Evolutionary conservation across 2,113 vertebrate genomes (phyloP), one percentile per base, ranked within the genome.

Genomic region (Acrocephalus arundinaceus): DNA sequence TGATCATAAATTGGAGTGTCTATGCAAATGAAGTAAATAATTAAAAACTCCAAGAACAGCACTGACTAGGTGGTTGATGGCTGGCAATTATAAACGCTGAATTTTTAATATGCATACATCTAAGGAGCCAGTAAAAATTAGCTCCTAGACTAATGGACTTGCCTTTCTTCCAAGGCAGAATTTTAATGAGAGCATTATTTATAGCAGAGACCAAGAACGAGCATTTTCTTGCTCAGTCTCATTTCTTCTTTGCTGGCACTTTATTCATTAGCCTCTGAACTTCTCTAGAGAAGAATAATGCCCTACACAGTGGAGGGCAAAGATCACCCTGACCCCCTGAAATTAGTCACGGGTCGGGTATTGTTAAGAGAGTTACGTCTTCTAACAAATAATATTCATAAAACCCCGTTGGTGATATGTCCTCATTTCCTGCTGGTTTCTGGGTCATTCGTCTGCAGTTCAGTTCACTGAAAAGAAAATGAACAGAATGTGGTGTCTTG

Each of bases 1-100:
- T 95, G 97, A 97, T 98, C 98, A 97, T 98, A 98, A 98, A 98
- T 98, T 97, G 97, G 94, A 98, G 92, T 97, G 97, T 97, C 97
- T 98, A 98, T 98, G 98, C 97, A 98, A 98, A 98, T 98, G 98
- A 98, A 98, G 97, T 98, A 98, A 98, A 98, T 98, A 98, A 98
- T 98, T 98, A 98, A 98, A 98, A 98, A 85, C 97, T 97, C 97
- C 96, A 97, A 97, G 97, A 98, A 97, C 97, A 98, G 96, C 97
- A 96, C 97, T 97, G 97, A 97, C 97, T 98, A 97, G 97, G 97
- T 98, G 94, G 98, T 98, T 98, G 98, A 98, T 98, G 97, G 97
- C 97, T 98, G 97, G 98, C 98, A 98, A 98, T 98, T 98, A 98
- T 96, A 98, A 98, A 98, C 97, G 92, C 97, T 98, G 98, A 97